Evolutionary conservation across 2,797 vertebrate genomes (phyloP).

Genomic region (Cyclura pinguis): DNA sequence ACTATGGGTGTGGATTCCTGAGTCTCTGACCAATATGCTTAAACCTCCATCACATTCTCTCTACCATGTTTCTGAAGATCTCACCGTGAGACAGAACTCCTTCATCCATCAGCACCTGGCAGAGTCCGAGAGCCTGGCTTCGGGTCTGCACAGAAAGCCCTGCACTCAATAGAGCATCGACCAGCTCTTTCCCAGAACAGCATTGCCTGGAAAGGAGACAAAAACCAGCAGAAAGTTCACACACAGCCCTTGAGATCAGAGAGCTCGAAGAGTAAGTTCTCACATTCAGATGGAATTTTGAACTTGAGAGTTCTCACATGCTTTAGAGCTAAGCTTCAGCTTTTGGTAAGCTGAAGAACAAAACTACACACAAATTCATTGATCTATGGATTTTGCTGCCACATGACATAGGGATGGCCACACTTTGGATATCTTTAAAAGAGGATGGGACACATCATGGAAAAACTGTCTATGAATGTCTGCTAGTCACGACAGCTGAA

Average conservation of each 20-base stretch:
- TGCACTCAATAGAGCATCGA: slow-evolving; percentile 89
- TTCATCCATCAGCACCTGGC: slow-evolving; percentile 93
- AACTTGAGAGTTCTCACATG: not conserved
- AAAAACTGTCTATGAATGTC: not conserved
- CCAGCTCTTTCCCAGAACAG: slow-evolving; percentile 91
- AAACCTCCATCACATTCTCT: no score
- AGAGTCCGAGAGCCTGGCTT: slow-evolving; percentile 90
- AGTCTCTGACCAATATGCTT: not conserved
- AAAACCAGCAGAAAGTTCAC: not conserved
- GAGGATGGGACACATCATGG: not conserved
- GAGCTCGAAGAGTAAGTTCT: not conserved
- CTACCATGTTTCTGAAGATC: slow-evolving; percentile 16
- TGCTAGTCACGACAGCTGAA: not conserved
- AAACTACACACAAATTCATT: not conserved
- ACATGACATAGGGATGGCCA: no score
- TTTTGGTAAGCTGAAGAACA: not conserved
- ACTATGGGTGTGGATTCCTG: not conserved
- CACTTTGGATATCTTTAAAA: not conserved
- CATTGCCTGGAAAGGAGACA: slow-evolving; percentile 83
- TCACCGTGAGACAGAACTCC: slow-evolving; percentile 90
- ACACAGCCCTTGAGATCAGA: not conserved
- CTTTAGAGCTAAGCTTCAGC: no score
- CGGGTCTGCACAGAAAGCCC: slow-evolving; percentile 85
- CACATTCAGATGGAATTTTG: not conserved
- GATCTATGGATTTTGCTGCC: not conserved